Evolutionary conservation across 2,888 invertebrate genomes (phyloP).

Genomic region (Fabriciana adippe): DNA sequence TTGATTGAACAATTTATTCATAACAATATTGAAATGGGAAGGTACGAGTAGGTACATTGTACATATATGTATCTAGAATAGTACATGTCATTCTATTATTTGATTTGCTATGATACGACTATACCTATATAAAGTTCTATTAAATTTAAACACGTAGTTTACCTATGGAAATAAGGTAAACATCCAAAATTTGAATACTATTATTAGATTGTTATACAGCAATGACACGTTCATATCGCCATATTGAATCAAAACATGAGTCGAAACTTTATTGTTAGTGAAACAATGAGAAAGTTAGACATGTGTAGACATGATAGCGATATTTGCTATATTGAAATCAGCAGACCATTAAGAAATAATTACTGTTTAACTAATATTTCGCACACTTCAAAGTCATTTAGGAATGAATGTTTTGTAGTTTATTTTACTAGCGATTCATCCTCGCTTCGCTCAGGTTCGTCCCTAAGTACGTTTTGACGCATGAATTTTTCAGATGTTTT

Average conservation of each 20-base stretch:
- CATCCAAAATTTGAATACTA: constrained; percentile 7
- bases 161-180: neutral
- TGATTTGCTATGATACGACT: neutral
- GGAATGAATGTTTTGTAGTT: too few species aligned
- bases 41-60: too few species aligned
- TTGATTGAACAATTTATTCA: too few species aligned
- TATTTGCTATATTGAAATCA: neutral
- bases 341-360: too few species aligned
- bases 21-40: too few species aligned
- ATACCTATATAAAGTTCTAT: neutral
- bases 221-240: constrained; percentile 6
- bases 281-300: neutral
- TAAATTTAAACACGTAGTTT: constrained; percentile 4
- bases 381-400: too few species aligned
- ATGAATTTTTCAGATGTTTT: too few species aligned
- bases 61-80: too few species aligned
- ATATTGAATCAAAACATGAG: constrained; percentile 5
- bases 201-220: neutral
- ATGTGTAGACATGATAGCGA: neutral
- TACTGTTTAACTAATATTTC: too few species aligned
- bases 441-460: too few species aligned
- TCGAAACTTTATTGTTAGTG: neutral
- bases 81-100: neutral
- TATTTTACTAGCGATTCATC: too few species aligned
- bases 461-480: too few species aligned